Base-by-base conservation (phyloP, 1,140 invertebrate species). In the Harpegnathos saltator region DNA sequence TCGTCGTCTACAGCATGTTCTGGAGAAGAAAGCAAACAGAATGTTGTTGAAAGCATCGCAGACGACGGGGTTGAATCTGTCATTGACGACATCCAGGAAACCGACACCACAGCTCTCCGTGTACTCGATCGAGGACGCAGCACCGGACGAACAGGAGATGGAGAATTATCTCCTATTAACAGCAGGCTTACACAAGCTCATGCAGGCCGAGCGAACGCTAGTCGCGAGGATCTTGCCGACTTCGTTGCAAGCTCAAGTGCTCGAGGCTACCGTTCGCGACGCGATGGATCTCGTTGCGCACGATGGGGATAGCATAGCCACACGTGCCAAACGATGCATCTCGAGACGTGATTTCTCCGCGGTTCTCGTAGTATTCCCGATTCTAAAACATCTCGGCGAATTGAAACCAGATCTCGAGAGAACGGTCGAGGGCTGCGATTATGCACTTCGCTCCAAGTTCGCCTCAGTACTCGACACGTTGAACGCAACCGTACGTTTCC, bases 101-200 rank as follows among this genome's bases (percentile, higher is more conserved):
- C 92, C 94, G 2, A 44, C 87, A 0, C 89, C 91, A 5, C 90
- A 92, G 48, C 85, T 90, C 5, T 91, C 90, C 12, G 85, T 84
- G 48, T 89, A 91, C 54, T 86, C 85, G 2, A 88, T 90, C 14
- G 94, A 94, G 33, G 93, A 94, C 52, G 91, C 93, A 33, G 93
- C 94, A n/a, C 93, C 93, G 48, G 97, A 97, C 71, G 97, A 98
- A 92, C 96, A 97, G 91, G 98, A 98, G 93, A 97, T 98, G 95
- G 97, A 98, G 89, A 96, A 97, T 90, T 98, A 98, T 93, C 94
- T 98, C 73, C 96, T 97, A n/a, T 96, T 97, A 86, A 96, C 98
- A 0, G 97, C 97, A 48, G 98, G 97, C 9, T 94, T 99, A n/a
- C 96, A 98, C 62, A 97, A 97, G 84, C 95, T 99, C 3, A 98